These are phyloP conservation scores for Rhabdomys pumilio DNA, from an alignment of 2,797 vertebrate species.

Conservation along the genomic window DNA sequence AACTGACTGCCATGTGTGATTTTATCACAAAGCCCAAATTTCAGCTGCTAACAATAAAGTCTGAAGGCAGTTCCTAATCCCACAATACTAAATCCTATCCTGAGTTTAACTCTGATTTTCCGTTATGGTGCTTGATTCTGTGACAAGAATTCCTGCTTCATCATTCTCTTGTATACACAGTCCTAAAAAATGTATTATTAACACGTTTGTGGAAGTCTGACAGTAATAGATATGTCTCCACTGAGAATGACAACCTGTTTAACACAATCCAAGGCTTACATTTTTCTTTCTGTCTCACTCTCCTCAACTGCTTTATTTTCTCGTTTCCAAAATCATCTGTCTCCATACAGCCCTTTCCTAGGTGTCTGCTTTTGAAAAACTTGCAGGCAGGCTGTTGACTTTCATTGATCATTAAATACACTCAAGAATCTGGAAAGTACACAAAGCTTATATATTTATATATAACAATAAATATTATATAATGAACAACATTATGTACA, in stretches of 20 bases:
- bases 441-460: background rate
- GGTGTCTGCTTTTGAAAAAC: background rate
- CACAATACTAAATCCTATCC: background rate
- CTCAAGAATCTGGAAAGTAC: background rate
- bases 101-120: background rate
- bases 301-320: background rate
- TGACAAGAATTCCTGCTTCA: background rate
- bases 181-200: too few relatives aligned
- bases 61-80: background rate
- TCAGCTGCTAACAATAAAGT: background rate
- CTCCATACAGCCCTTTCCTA: fast-evolving
- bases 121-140: background rate
- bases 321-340: background rate
- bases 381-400: background rate
- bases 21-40: background rate
- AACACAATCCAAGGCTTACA: background rate
- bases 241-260: background rate
- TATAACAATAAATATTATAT: background rate
- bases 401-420: background rate
- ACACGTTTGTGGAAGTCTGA: background rate
- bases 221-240: background rate
- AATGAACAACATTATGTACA: background rate
- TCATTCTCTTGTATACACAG: fast-evolving
- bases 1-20: background rate
- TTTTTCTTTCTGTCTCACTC: background rate